Conservation (phyloP, 2,113 vertebrate species). For the Carollia perspicillata region DNA sequence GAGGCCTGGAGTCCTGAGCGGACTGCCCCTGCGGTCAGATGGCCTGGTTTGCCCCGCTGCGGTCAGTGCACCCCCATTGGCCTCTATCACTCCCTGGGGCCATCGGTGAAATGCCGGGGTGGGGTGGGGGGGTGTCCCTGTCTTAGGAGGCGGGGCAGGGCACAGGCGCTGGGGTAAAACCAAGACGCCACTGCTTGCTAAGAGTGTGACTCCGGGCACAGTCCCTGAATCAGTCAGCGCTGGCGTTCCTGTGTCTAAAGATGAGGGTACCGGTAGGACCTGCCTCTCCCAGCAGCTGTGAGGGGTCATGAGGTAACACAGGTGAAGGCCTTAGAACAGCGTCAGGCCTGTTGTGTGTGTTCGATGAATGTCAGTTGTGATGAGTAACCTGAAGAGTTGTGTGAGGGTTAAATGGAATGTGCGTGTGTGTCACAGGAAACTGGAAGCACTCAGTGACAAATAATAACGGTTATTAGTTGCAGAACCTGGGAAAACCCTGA, state of each 20-base stretch:
- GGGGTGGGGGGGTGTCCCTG: no score
- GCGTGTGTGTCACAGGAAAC: not conserved
- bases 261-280: not conserved
- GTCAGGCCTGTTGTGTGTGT: not conserved
- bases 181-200: not conserved
- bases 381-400: not conserved
- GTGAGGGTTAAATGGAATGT: no score
- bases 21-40: not conserved
- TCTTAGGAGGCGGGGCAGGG: not conserved
- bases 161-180: not conserved
- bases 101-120: not conserved
- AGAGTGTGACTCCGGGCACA: not conserved
- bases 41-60: not conserved
- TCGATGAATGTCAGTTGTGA: not conserved
- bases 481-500: not conserved
- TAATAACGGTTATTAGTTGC: not conserved
- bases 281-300: not conserved
- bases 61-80: not conserved
- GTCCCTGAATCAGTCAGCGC: not conserved
- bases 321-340: no score
- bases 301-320: not conserved
- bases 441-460: not conserved
- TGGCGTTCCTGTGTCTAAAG: not conserved
- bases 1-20: not conserved
- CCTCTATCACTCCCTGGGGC: not conserved